phyloP scores from a whole-genome alignment of 2,888 invertebrate genomes.

The Netelia inedita region DNA sequence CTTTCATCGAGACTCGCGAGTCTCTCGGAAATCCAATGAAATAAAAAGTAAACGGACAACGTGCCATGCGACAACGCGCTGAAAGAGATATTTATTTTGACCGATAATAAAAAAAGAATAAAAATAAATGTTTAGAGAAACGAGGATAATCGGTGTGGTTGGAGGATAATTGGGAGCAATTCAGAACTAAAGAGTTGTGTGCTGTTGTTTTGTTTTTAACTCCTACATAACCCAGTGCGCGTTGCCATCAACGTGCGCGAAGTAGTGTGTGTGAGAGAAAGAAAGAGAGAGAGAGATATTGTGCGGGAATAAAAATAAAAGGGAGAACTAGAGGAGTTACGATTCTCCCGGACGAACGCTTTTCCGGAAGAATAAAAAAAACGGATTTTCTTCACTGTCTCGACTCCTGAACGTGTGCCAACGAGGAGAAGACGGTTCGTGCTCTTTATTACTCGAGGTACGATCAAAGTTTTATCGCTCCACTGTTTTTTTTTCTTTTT shows the following conservation, averaged over 20 bases:
- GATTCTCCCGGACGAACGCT: constrained; percentile 9
- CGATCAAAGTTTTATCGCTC: constrained; percentile 28
- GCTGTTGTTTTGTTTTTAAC: background rate
- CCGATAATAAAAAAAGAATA: background rate
- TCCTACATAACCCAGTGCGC: background rate
- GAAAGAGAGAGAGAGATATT: background rate
- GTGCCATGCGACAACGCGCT: background rate
- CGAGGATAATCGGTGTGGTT: constrained; percentile 12
- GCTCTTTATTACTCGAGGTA: constrained; percentile 39
- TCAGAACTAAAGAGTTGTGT: constrained; percentile 4
- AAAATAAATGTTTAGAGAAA: background rate
- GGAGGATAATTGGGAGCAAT: constrained; percentile 23
- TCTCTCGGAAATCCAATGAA: constrained; percentile 5
- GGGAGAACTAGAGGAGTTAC: constrained; percentile 25
- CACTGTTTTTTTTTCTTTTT: background rate
- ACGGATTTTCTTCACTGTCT: constrained; percentile 40
- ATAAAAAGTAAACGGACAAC: background rate
- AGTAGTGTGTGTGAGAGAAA: constrained; percentile 27
- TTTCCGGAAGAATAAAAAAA: constrained; percentile 20
- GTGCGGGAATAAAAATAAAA: constrained; percentile 5
- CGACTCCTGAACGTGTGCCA: background rate
- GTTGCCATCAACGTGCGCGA: constrained; percentile 27
- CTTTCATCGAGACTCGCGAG: too few species aligned
- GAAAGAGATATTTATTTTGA: background rate
- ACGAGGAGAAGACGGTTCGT: constrained; percentile 23